phyloP scores from a whole-genome alignment of 2,113 vertebrate species.

The Garra rufa region DNA sequence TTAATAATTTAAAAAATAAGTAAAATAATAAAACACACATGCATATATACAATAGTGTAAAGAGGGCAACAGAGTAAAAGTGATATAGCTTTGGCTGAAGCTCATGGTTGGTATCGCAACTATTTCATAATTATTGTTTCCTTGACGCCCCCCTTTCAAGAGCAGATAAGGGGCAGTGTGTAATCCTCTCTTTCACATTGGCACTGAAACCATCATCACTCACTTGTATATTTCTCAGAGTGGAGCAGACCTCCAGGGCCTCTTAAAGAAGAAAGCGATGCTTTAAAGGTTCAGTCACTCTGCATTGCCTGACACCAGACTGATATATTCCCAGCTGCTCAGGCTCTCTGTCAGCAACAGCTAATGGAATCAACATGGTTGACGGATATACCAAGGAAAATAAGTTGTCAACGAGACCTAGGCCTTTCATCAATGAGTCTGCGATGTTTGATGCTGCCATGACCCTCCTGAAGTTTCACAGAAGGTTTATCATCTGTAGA shows the following conservation, averaged over 20 bases:
- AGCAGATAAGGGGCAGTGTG: slow-evolving; percentile 25
- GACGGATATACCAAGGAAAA: slow-evolving; percentile 59
- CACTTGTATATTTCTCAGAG: slow-evolving; percentile 52
- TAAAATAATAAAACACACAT: too few relatives aligned
- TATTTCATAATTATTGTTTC: slow-evolving; percentile 20
- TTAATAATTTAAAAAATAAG: too few relatives aligned
- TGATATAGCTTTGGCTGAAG: not conserved
- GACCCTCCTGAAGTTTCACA: slow-evolving; percentile 60
- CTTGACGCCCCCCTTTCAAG: slow-evolving; percentile 19
- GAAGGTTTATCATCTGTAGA: slow-evolving; percentile 57
- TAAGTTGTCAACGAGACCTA: slow-evolving; percentile 60
- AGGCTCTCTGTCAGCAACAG: slow-evolving; percentile 60
- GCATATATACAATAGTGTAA: not conserved
- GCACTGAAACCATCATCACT: slow-evolving; percentile 47
- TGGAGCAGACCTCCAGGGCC: slow-evolving; percentile 44
- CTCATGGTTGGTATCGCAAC: slow-evolving; percentile 1
- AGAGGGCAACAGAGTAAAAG: not conserved
- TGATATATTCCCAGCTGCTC: slow-evolving; percentile 57
- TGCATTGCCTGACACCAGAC: slow-evolving; percentile 55
- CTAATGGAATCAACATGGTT: slow-evolving; percentile 63
- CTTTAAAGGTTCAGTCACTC: slow-evolving; percentile 57
- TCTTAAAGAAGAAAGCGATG: slow-evolving; percentile 51
- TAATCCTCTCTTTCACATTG: slow-evolving; percentile 23
- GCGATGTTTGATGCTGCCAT: slow-evolving; percentile 45
- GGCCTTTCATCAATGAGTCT: slow-evolving; percentile 54